Evolutionary conservation across 2,797 vertebrate species (phyloP).

Genomic region (Eremophila alpestris): DNA sequence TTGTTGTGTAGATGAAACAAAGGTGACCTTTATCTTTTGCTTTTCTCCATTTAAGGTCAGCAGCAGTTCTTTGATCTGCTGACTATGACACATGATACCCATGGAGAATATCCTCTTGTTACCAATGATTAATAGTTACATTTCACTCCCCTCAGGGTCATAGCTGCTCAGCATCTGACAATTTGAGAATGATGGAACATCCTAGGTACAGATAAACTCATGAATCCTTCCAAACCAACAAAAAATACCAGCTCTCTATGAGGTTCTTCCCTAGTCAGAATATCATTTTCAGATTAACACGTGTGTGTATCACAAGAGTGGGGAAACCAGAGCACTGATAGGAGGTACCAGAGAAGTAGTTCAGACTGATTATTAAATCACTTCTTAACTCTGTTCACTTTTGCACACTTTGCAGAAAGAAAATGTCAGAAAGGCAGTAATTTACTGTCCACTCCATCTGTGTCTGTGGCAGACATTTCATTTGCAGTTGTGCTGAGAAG

Average conservation of each 20-base stretch:
- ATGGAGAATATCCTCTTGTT: background rate
- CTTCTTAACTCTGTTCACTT: background rate
- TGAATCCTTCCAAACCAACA: background rate
- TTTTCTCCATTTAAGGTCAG: conserved; percentile 63
- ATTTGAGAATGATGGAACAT: background rate
- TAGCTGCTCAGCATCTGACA: background rate
- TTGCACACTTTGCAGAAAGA: background rate
- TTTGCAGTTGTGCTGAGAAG: background rate
- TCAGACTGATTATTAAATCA: background rate
- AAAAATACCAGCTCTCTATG: background rate
- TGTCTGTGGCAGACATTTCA: background rate
- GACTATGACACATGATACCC: background rate
- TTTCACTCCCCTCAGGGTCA: background rate
- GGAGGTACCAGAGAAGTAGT: background rate
- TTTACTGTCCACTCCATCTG: background rate
- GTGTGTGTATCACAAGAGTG: background rate
- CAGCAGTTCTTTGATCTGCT: conserved; percentile 26
- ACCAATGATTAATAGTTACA: conserved; percentile 18
- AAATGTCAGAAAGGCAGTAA: background rate
- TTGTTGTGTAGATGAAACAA: conserved; percentile 8
- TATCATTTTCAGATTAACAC: background rate
- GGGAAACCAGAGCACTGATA: background rate
- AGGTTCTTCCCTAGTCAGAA: background rate
- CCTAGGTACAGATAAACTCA: background rate
- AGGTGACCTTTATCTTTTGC: conserved; percentile 51